Conservation (phyloP, 2,113 vertebrate species). For the Oncorhynchus masou region DNA sequence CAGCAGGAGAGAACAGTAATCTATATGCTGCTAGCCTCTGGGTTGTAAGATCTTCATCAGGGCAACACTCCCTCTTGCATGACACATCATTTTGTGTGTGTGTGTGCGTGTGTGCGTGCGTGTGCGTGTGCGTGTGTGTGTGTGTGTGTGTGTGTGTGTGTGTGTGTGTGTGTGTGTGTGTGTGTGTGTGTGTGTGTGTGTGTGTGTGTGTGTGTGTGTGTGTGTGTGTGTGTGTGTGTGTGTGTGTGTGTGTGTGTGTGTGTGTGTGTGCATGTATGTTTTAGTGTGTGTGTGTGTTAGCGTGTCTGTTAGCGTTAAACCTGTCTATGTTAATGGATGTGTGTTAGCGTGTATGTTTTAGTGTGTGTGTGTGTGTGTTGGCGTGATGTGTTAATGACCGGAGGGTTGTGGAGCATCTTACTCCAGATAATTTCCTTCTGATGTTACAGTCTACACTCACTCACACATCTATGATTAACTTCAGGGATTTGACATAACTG, state of each 20-base stretch:
- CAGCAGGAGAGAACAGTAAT: conserved; percentile 55
- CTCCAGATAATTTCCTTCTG: conserved; percentile 61
- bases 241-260: no score
- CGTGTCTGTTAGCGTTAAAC: background rate
- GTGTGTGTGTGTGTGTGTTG: conserved; percentile 9
- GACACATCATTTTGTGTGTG: background rate
- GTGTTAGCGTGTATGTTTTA: background rate
- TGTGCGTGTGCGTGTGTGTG: background rate
- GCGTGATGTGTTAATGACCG: conserved; percentile 47
- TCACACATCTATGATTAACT: conserved; percentile 60
- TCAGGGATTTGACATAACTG: conserved; percentile 66
- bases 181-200: background rate
- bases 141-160: no score
- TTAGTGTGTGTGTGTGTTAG: no score
- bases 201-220: background rate
- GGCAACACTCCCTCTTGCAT: conserved; percentile 45
- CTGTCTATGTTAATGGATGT: background rate
- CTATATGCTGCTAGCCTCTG: conserved; percentile 39
- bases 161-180: background rate
- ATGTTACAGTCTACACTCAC: conserved; percentile 43
- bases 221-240: background rate
- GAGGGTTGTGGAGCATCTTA: conserved; percentile 45
- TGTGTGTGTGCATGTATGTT: background rate
- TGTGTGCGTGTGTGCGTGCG: background rate
- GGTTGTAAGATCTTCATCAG: conserved; percentile 58